These are phyloP conservation scores for Campylomormyrus numenius DNA, from an alignment of 2,113 vertebrate species.

Conservation along the genomic window DNA sequence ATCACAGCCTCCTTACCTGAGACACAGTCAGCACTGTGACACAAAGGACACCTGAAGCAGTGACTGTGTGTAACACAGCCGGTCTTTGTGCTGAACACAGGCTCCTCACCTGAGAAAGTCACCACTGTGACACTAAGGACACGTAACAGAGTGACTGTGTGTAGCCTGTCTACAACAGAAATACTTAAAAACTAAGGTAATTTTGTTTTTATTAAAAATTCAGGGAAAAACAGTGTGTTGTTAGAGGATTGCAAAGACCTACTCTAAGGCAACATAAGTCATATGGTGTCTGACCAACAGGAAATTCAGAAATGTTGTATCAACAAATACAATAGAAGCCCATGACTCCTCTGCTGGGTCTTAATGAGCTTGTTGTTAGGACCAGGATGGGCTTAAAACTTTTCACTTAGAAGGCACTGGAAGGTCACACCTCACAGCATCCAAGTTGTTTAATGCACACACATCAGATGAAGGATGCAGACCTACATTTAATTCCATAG, in stretches of 20 bases:
- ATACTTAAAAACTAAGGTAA: not conserved
- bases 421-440: not conserved
- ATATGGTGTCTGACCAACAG: not conserved
- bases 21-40: not conserved
- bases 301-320: not conserved
- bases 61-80: not conserved
- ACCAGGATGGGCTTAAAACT: not conserved
- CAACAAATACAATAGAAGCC: not conserved
- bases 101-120: conserved; percentile 29
- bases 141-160: not conserved
- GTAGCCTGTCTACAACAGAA: not conserved
- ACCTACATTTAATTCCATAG: not conserved
- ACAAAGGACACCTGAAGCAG: too few species aligned
- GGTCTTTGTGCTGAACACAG: too few species aligned
- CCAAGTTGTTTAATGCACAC: not conserved
- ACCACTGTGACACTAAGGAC: not conserved
- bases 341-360: not conserved
- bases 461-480: not conserved
- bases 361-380: not conserved
- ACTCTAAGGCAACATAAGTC: not conserved
- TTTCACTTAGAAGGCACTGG: not conserved
- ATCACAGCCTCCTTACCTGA: conserved; percentile 28
- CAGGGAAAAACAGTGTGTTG: not conserved
- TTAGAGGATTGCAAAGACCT: not conserved
- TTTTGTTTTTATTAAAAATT: not conserved